Evolutionary conservation across 2,113 vertebrate species (phyloP).

Genomic region (Vidua macroura): DNA sequence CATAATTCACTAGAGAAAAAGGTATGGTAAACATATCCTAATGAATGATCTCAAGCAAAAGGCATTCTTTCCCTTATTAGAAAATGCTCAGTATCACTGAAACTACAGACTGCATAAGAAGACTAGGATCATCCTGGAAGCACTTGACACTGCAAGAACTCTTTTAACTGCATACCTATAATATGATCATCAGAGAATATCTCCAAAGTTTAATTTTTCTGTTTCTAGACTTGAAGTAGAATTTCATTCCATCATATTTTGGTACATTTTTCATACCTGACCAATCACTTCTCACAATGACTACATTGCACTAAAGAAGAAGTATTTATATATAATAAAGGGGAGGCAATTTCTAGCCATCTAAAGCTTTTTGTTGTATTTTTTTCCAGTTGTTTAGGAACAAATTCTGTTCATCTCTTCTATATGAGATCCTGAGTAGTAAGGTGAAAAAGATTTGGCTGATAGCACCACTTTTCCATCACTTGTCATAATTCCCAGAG

Average conservation of each 20-base stretch:
- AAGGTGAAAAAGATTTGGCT: constrained; percentile 12
- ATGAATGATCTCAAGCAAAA: not conserved
- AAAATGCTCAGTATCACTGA: not conserved
- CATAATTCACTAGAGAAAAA: not conserved
- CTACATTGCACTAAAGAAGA: not conserved
- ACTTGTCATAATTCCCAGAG: not conserved
- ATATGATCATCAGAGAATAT: not conserved
- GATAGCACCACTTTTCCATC: constrained; percentile 32
- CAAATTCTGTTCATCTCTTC: not conserved
- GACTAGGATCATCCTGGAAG: not conserved
- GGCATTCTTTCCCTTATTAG: not conserved
- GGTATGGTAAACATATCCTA: not conserved
- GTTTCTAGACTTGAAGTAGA: not conserved
- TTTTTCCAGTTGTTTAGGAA: constrained; percentile 26
- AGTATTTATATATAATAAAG: not conserved
- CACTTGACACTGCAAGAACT: not conserved
- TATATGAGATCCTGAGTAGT: constrained; percentile 26
- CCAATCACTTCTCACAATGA: not conserved
- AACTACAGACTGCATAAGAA: not conserved
- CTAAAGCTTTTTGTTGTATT: not conserved
- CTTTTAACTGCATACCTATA: not conserved
- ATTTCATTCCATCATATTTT: not conserved
- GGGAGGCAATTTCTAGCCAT: not conserved
- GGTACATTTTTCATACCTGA: not conserved
- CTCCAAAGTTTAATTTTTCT: not conserved